Base-by-base conservation (phyloP, 2,888 invertebrate species). In the Drosophila paramelanica region DNA sequence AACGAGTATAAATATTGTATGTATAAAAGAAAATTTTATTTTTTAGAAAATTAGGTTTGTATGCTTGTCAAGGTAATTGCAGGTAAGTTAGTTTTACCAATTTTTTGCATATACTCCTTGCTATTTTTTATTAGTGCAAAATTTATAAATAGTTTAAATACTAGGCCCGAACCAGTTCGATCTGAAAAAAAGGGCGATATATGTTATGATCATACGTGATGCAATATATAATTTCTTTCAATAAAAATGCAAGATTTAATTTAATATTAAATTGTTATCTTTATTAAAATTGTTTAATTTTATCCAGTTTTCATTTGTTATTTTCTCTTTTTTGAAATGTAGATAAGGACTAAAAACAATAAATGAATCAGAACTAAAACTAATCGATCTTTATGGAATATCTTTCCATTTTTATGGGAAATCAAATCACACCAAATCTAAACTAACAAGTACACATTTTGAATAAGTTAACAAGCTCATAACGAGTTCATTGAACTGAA, bases 211-310 rank as follows among this genome's bases (percentile, higher is more conserved):
- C 6, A 7, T 27, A 27, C 1, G 1, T 17, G 17, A 17, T 25
- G 25, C 25, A 6, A 25, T 25, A 25, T 5, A 5, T 5, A 25
- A 5, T 25, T 25, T 5, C 6, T 27, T 31, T 31, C 11, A 64
- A 50, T 60, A 6, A 53, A 69, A 70, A 57, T 33, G 57, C 52
- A 5, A 13, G 8, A 11, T 23, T 23, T 1, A 11, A 0, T 65
- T 38, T 57, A 55, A 81, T 74, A 84, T 71, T 81, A 62, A 78
- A 71, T 70, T 67, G 57, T 71, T 72, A 81, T 60, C 64, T 81
- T 83, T 87, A 84, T 87, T 85, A 81, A 88, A 81, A 76, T 66
- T 67, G 20, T 70, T 79, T 62, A 61, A 58, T 51, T 49, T 67
- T 61, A 55, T 65, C 59, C 56, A 59, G 57, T 42, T 71, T 68